Evolutionary conservation across 1,140 invertebrate species (phyloP).

Genomic region (Drosophila sulfurigaster): DNA sequence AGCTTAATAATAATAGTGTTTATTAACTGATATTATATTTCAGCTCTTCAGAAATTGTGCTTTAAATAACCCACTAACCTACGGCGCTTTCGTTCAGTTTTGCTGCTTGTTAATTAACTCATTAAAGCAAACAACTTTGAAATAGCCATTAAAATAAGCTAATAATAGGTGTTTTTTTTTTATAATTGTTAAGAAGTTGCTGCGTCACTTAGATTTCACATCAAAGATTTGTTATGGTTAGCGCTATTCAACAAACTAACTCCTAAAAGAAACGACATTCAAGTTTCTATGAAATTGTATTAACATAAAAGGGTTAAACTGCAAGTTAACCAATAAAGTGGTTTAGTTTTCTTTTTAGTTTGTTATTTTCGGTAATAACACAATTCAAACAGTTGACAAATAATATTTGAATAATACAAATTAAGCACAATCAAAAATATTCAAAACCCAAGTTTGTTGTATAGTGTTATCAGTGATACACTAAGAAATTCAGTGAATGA

Average conservation of each 20-base stretch:
- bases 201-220: slow-evolving; percentile 40
- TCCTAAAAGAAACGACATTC: too few species aligned
- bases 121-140: slow-evolving; percentile 16
- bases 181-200: slow-evolving; percentile 27
- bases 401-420: too few species aligned
- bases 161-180: slow-evolving; percentile 11
- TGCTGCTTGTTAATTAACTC: slow-evolving; percentile 3
- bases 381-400: too few species aligned
- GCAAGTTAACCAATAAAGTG: too few species aligned
- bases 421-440: background rate
- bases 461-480: slow-evolving; percentile 4
- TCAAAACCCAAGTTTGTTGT: background rate
- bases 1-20: background rate
- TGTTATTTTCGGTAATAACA: too few species aligned
- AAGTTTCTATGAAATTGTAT: too few species aligned
- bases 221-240: slow-evolving; percentile 15
- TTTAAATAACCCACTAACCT: slow-evolving; percentile 6
- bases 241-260: background rate
- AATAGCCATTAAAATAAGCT: slow-evolving; percentile 19
- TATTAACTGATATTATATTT: background rate
- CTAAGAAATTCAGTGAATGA: background rate
- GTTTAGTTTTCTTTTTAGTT: too few species aligned
- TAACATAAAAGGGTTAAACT: too few species aligned
- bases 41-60: background rate
- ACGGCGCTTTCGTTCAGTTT: background rate